These are phyloP conservation scores for Drosophila carrolli DNA, from an alignment of 1,140 invertebrate species.

Conservation along the genomic window DNA sequence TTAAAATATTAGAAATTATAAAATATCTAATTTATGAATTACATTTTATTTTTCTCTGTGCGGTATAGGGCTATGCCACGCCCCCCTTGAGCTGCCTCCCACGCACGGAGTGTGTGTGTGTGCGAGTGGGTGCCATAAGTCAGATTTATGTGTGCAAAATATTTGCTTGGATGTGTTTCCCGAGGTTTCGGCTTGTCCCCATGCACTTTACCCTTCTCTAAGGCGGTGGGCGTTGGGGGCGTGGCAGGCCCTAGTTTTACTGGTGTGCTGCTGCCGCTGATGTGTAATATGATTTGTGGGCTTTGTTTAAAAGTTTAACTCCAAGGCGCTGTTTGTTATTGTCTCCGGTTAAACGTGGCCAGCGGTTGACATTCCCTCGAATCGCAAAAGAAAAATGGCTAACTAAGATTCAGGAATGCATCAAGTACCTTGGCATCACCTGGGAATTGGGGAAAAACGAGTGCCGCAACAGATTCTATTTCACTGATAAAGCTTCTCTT, in stretches of 20 bases:
- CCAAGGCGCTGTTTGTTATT: slow-evolving; percentile 51
- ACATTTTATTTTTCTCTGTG: neutral
- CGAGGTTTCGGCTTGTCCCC: slow-evolving; percentile 25
- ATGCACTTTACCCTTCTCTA: slow-evolving; percentile 44
- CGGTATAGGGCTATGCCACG: slow-evolving; percentile 7
- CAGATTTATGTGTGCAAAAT: slow-evolving; percentile 81
- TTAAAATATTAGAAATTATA: too few species aligned
- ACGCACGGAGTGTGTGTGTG: slow-evolving; percentile 16
- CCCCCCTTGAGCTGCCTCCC: slow-evolving; percentile 6
- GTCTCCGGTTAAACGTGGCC: slow-evolving; percentile 32
- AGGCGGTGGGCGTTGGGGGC: slow-evolving; percentile 16
- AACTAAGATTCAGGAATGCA: slow-evolving; percentile 37
- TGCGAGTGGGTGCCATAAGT: slow-evolving; percentile 73
- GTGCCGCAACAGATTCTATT: slow-evolving; percentile 19
- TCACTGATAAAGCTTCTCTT: slow-evolving; percentile 26
- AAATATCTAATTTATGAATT: too few species aligned
- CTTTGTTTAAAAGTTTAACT: slow-evolving; percentile 66
- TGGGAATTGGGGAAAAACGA: neutral
- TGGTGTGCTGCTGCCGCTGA: slow-evolving; percentile 31
- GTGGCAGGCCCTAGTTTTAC: slow-evolving; percentile 44
- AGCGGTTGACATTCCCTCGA: slow-evolving; percentile 57
- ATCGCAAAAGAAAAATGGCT: slow-evolving; percentile 56
- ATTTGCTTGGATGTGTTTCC: slow-evolving; percentile 45
- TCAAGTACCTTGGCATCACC: slow-evolving; percentile 20
- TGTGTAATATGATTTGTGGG: slow-evolving; percentile 68